Conservation (phyloP, 2,888 invertebrate species). For the Nasonia oneida region DNA sequence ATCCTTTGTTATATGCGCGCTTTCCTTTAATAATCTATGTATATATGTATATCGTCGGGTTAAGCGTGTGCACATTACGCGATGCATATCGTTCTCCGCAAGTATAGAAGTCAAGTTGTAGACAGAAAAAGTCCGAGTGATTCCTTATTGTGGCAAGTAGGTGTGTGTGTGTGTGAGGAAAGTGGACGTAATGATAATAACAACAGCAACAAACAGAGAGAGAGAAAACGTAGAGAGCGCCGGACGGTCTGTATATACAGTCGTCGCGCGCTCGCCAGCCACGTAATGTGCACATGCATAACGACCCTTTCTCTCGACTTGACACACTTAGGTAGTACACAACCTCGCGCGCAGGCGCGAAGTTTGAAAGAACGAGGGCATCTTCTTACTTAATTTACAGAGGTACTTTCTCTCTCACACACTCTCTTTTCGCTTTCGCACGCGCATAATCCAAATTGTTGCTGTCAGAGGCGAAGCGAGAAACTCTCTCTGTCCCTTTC, state of each 20-base stretch:
- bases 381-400: slow-evolving; percentile 75
- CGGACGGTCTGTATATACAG: not conserved
- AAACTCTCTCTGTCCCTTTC: not conserved
- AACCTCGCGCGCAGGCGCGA: slow-evolving; percentile 67
- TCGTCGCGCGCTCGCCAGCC: not conserved
- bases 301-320: slow-evolving; percentile 63
- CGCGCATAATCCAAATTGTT: not conserved
- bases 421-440: slow-evolving; percentile 2
- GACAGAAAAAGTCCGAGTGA: too few relatives aligned
- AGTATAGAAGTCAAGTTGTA: not conserved
- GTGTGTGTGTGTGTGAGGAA: not conserved
- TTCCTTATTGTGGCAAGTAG: too few relatives aligned
- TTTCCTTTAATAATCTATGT: slow-evolving; percentile 40
- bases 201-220: not conserved
- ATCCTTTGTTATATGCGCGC: slow-evolving; percentile 30
- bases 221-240: not conserved
- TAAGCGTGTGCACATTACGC: slow-evolving; percentile 43
- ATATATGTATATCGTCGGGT: slow-evolving; percentile 39
- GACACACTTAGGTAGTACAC: slow-evolving; percentile 67
- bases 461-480: slow-evolving; percentile 7
- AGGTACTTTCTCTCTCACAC: slow-evolving; percentile 63
- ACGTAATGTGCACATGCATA: slow-evolving; percentile 58
- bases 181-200: slow-evolving; percentile 10
- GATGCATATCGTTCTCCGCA: not conserved
- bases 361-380: slow-evolving; percentile 79